Conservation (phyloP, 2,113 vertebrate species). For the Rhombomys opimus region DNA sequence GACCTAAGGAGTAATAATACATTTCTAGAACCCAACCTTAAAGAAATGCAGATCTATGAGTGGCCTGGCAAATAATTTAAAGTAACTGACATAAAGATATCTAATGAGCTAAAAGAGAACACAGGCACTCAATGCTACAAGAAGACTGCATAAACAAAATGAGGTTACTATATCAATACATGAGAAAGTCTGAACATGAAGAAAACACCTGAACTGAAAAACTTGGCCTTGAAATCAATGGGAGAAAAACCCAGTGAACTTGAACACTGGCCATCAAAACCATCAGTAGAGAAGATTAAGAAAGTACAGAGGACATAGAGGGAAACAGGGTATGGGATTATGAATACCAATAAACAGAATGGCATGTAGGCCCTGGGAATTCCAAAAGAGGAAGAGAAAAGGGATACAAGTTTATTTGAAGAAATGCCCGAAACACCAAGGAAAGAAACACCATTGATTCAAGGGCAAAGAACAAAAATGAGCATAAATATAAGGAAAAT, state of each 20-base stretch:
- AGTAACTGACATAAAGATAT: not conserved
- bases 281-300: not conserved
- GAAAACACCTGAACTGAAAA: not conserved
- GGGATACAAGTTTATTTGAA: not conserved
- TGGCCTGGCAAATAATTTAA: not conserved
- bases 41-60: not conserved
- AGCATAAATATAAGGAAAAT: not conserved
- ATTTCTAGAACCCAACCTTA: not conserved
- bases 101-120: not conserved
- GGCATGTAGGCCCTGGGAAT: not conserved
- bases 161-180: not conserved
- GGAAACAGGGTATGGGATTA: not conserved
- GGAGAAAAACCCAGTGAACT: not conserved
- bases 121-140: too few relatives aligned
- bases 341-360: not conserved
- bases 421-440: not conserved
- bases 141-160: not conserved
- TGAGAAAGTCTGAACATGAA: not conserved
- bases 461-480: not conserved
- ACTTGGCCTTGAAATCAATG: not conserved
- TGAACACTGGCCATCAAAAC: not conserved
- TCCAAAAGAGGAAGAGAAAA: too few relatives aligned
- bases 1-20: not conserved
- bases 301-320: not conserved
- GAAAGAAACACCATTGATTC: not conserved